Evolutionary conservation across 2,888 invertebrate species (phyloP).

Genomic region (Brachyopa scutellaris): DNA sequence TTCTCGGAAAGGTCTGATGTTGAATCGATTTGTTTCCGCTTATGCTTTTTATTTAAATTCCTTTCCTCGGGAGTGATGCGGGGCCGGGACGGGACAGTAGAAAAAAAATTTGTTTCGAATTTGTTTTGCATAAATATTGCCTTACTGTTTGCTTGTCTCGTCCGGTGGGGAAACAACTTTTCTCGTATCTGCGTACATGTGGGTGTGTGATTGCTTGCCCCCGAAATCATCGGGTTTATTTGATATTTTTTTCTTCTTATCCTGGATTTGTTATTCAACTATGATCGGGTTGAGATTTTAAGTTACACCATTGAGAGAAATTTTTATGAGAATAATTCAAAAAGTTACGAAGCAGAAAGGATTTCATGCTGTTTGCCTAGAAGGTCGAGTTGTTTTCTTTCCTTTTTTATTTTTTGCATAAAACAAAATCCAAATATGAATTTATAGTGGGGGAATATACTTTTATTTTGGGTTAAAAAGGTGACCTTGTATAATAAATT

Average conservation of each 20-base stretch:
- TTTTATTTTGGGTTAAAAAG: conserved; percentile 24
- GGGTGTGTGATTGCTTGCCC: not conserved
- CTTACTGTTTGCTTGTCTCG: conserved; percentile 2
- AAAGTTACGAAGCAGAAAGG: conserved; percentile 48
- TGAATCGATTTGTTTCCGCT: conserved; percentile 58
- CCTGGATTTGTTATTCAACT: conserved; percentile 50
- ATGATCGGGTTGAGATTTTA: conserved; percentile 54
- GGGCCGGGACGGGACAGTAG: not conserved
- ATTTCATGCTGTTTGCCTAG: conserved; percentile 36
- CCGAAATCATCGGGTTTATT: conserved; percentile 48
- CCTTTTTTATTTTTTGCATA: not conserved
- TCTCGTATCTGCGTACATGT: not conserved
- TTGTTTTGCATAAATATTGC: conserved; percentile 60
- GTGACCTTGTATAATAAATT: conserved; percentile 50
- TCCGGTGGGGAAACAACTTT: not conserved
- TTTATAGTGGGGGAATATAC: conserved; percentile 24
- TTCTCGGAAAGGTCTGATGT: conserved; percentile 43
- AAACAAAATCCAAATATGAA: conserved; percentile 39
- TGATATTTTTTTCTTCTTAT: conserved; percentile 14
- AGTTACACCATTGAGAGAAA: conserved; percentile 59
- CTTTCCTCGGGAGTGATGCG: not conserved
- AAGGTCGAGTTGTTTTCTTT: conserved; percentile 21
- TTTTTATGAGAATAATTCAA: conserved; percentile 47
- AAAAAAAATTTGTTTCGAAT: conserved; percentile 42
- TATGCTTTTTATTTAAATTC: conserved; percentile 58